These are phyloP conservation scores for Sebastes cheni DNA, from an alignment of 2,797 vertebrate species.

Conservation along the genomic window DNA sequence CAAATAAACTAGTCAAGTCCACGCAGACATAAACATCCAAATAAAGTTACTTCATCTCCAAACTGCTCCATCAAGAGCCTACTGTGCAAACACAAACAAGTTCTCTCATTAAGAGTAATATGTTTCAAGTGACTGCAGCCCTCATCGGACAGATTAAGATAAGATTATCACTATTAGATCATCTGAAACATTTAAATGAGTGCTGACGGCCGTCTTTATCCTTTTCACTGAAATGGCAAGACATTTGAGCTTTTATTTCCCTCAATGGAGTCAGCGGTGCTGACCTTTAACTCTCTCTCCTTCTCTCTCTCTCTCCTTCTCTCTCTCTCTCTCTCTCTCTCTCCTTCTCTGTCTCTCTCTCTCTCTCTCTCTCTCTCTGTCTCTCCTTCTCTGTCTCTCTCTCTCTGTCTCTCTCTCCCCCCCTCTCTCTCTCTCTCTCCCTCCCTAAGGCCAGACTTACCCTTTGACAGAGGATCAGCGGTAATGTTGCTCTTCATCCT, in stretches of 20 bases:
- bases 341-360: neutral
- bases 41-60: neutral
- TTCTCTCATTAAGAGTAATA: neutral
- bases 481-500: constrained; percentile 57
- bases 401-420: neutral
- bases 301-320: constrained; percentile 3
- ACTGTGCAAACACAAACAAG: neutral
- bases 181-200: constrained; percentile 60
- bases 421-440: neutral
- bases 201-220: constrained; percentile 75
- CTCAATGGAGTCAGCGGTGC: constrained; percentile 64
- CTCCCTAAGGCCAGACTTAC: constrained; percentile 60
- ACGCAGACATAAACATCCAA: neutral
- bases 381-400: constrained; percentile 6
- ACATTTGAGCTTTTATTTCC: constrained; percentile 77
- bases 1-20: neutral
- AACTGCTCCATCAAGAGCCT: neutral
- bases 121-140: neutral
- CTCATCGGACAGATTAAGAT: constrained; percentile 21
- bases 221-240: constrained; percentile 76
- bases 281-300: constrained; percentile 70
- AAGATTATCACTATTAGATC: constrained; percentile 44
- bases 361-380: constrained; percentile 2
- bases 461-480: constrained; percentile 70
- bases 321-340: neutral